Evolutionary conservation across 2,797 vertebrate species (phyloP), one percentile per base, ranked within the genome.

Genomic region (Chrosomus eos): DNA sequence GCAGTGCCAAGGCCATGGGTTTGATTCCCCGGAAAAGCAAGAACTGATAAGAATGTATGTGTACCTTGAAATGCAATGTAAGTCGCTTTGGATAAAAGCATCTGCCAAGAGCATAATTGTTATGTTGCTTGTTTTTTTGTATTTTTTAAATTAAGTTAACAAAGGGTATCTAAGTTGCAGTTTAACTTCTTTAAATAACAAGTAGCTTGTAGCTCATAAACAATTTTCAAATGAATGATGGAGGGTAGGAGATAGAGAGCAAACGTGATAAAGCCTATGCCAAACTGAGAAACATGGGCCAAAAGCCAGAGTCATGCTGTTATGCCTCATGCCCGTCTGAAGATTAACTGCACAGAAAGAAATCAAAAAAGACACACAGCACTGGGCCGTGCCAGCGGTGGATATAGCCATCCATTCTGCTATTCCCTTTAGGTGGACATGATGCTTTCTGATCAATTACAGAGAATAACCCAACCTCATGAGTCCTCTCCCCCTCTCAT

Each of bases 401-500:
- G 84, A 80, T 84, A 75, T 67, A 86, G 85, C 68, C 80, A 84
- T 84, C 76, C 71, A 86, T 76, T 82, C 51, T 60, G 26, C 66
- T 38, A 45, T 79, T 79, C 36, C 55, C 51, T 43, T 76, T n/a
- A 51, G 23, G 28, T 18, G 40, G 45, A 83, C 60, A 83, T 31
- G 64, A 64, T 36, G 14, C 13, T 76, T 55, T 76, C 28, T 77
- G 33, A 87, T 85, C 78, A 83, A 86, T 86, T 55, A 82, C 33
- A 73, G 60, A 83, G 68, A 85, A 86, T 58, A 81, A 86, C 58
- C 77, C 77, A 78, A 93, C 91, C 87, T 92, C 88, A 84, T 82
- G 45, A 93, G 90, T 87, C 66, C 87, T 79, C 90, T 92, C 91
- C 90, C 91, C 90, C 90, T 90, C 91, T 92, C 92, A 93, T 90